Evolutionary conservation across 2,888 invertebrate species (phyloP).

Genomic region (Lacanobia oleracea): DNA sequence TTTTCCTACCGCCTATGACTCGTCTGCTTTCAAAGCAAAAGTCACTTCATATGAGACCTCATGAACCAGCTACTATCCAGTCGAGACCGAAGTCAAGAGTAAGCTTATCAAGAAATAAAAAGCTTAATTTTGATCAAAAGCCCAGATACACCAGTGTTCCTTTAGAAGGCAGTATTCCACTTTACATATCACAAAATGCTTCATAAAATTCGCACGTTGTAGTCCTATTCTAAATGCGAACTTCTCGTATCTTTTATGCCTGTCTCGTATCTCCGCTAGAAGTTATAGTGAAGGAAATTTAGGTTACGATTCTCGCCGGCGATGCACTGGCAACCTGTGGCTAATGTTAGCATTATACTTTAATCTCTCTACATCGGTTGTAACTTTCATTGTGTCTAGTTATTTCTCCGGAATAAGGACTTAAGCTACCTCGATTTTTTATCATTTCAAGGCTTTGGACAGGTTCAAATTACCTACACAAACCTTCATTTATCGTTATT

Average conservation of each 20-base stretch:
- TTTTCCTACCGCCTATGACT: not conserved
- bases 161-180: not conserved
- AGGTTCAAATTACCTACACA: no score
- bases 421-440: not conserved
- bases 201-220: constrained; percentile 34
- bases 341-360: constrained; percentile 13
- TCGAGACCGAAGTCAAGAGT: no score
- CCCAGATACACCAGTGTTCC: not conserved
- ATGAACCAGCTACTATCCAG: no score
- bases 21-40: not conserved
- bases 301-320: constrained; percentile 20
- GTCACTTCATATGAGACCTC: not conserved
- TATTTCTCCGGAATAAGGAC: not conserved
- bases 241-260: constrained; percentile 15
- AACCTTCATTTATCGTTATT: no score
- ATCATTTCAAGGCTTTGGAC: no score
- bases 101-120: no score
- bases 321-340: constrained; percentile 26
- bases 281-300: constrained; percentile 24
- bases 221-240: constrained; percentile 23
- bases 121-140: not conserved
- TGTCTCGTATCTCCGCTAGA: constrained; percentile 5
- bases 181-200: constrained; percentile 42
- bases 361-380: constrained; percentile 1
- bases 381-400: not conserved